Percentiles rank a stretch among this genome's conserved stretches.
Conservation (phyloP, 2,888 invertebrate species). For the Salticus scenicus region DNA sequence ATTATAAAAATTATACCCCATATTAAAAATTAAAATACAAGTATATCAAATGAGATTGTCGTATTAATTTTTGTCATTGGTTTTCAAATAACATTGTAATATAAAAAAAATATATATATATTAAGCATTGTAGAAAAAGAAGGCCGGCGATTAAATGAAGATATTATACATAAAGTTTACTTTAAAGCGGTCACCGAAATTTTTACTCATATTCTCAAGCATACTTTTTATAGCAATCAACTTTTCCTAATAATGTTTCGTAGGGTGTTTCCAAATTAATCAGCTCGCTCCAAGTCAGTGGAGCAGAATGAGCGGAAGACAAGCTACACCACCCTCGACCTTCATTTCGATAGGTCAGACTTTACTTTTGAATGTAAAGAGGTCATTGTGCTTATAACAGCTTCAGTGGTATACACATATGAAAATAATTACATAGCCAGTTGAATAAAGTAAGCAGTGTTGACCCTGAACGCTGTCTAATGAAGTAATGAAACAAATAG, state of each 20-base stretch:
- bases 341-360: not conserved
- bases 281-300: conserved; percentile 8
- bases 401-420: conserved; percentile 8
- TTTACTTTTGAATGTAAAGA: not conserved
- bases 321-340: conserved; percentile 11
- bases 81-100: too few species aligned
- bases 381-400: conserved; percentile 17
- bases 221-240: too few species aligned
- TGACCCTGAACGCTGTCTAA: conserved; percentile 12
- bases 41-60: too few species aligned
- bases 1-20: too few species aligned
- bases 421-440: conserved; percentile 22
- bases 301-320: conserved; percentile 15
- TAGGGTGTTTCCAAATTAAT: not conserved
- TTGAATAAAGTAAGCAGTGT: not conserved
- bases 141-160: too few species aligned
- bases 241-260: too few species aligned
- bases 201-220: not conserved
- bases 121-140: too few species aligned
- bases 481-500: too few species aligned
- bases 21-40: too few species aligned
- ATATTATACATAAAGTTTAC: too few species aligned
- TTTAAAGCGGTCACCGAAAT: not conserved
- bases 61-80: too few species aligned
- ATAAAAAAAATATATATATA: too few species aligned